These are phyloP conservation scores for Poeciliopsis infans DNA, from an alignment of 2,797 vertebrate genomes.

Conservation along the genomic window DNA sequence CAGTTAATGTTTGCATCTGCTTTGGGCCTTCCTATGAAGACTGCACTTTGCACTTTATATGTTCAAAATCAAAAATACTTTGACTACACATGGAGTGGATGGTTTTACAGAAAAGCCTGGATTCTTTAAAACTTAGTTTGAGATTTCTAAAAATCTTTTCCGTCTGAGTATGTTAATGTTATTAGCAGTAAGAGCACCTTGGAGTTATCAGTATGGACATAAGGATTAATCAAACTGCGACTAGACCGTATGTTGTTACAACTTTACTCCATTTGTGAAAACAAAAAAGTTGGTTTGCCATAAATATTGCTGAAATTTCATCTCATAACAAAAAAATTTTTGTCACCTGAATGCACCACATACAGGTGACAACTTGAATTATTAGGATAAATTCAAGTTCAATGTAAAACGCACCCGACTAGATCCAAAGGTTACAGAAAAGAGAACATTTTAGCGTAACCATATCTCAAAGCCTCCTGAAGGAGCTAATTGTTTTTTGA, in stretches of 20 bases:
- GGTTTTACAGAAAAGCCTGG: neutral
- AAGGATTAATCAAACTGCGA: neutral
- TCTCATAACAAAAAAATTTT: neutral
- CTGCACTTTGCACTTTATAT: neutral
- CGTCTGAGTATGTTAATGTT: neutral
- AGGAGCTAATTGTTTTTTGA: constrained; percentile 39
- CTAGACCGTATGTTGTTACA: neutral
- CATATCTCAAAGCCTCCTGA: constrained; percentile 17
- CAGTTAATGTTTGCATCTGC: neutral
- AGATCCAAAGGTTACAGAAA: neutral
- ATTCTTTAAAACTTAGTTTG: neutral
- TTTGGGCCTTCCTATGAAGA: neutral
- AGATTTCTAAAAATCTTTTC: neutral
- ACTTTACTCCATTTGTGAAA: neutral
- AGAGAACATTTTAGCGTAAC: neutral
- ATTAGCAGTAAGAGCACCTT: neutral
- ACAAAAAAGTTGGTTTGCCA: neutral
- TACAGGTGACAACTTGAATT: neutral
- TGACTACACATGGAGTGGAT: neutral
- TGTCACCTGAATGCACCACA: neutral
- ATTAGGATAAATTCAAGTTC: neutral
- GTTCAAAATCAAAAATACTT: neutral
- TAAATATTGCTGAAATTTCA: neutral
- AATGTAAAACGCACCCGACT: neutral
- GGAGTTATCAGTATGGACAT: neutral